Conservation (phyloP, 2,113 vertebrate species). For the Lichenostomus cassidix region DNA sequence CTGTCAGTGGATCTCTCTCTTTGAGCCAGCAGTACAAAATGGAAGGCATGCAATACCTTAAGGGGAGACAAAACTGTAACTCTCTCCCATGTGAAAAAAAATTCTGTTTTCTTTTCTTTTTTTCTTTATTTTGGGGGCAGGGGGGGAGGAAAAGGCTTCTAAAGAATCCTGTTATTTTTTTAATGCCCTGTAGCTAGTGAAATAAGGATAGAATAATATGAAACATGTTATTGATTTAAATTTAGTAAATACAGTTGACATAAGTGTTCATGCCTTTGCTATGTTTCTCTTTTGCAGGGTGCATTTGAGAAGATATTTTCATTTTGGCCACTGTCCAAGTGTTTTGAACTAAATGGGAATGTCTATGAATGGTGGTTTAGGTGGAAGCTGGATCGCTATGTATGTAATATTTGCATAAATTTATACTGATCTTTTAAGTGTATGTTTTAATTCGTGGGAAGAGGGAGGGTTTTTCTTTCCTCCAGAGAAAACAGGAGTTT, state of each 20-base stretch:
- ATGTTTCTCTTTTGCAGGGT: slow-evolving; percentile 73
- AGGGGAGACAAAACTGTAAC: neutral
- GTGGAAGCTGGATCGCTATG: slow-evolving; percentile 95
- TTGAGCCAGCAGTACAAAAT: neutral
- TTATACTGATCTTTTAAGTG: neutral
- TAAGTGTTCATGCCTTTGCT: neutral
- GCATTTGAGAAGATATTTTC: slow-evolving; percentile 94
- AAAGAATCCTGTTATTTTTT: neutral
- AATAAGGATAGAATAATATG: neutral
- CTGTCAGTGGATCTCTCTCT: neutral
- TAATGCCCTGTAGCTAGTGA: neutral
- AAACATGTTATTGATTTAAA: neutral
- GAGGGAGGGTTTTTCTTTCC: neutral
- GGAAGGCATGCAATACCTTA: neutral
- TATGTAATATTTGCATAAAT: slow-evolving; percentile 66
- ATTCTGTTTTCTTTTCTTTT: accelerated
- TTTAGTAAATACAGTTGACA: neutral
- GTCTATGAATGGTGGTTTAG: slow-evolving; percentile 98
- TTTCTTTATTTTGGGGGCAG: no score
- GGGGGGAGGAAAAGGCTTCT: neutral
- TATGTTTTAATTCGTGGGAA: neutral
- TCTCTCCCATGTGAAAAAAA: neutral
- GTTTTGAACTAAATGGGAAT: slow-evolving; percentile 91
- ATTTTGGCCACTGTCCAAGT: slow-evolving; percentile 91
- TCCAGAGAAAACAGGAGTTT: neutral